Evolutionary conservation across 2,113 vertebrate genomes (phyloP).

Genomic region (Rhegmatorhina hoffmannsi): DNA sequence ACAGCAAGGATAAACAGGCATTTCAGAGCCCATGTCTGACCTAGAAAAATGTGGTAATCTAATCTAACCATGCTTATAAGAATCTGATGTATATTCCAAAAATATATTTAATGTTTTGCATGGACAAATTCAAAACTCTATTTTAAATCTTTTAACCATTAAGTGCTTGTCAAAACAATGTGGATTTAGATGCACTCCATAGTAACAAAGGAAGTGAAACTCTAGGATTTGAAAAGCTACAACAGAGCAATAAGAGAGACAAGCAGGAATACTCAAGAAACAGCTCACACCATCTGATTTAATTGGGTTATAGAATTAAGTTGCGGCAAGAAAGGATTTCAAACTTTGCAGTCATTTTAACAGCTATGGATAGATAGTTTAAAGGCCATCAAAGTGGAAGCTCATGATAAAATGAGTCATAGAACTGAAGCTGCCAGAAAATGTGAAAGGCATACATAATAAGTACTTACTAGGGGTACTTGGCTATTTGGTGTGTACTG

Average conservation of each 20-base stretch:
- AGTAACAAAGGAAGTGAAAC: background rate
- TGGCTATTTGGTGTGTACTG: background rate
- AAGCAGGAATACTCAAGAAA: background rate
- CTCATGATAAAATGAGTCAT: slow-evolving; percentile 54
- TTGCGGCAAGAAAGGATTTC: slow-evolving; percentile 12
- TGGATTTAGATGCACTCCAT: background rate
- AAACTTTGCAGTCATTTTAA: slow-evolving; percentile 53
- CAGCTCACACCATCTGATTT: slow-evolving; percentile 28
- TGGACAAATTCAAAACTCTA: background rate
- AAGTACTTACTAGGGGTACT: background rate
- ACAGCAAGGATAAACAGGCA: background rate
- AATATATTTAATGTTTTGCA: background rate
- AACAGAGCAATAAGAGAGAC: background rate
- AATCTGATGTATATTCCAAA: background rate
- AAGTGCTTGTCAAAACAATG: background rate
- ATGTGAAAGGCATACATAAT: slow-evolving; percentile 20
- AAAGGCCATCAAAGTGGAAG: slow-evolving; percentile 63
- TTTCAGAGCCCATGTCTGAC: background rate
- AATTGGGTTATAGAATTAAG: slow-evolving; percentile 57
- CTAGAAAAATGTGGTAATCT: background rate
- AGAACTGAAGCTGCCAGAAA: slow-evolving; percentile 27
- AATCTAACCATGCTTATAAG: background rate
- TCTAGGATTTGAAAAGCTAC: background rate
- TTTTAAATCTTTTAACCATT: background rate
- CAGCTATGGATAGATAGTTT: slow-evolving; percentile 42